These are phyloP conservation scores for Panagrolaimus sp. DNA, from an alignment of 1,140 invertebrate species.

Conservation along the genomic window DNA sequence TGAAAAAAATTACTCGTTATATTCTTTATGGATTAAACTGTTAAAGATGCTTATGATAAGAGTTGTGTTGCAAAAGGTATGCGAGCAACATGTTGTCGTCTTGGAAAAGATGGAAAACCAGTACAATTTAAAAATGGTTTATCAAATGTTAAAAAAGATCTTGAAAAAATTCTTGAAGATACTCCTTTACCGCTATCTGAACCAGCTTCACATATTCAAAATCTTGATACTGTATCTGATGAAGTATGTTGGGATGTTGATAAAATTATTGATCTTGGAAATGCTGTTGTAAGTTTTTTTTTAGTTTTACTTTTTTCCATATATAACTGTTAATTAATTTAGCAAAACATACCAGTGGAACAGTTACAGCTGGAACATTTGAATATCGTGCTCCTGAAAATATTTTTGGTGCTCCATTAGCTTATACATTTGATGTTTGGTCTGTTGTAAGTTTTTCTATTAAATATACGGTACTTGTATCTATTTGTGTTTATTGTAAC, in stretches of 20 bases:
- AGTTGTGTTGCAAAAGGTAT: background rate
- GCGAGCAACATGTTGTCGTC: background rate
- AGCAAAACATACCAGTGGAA: background rate
- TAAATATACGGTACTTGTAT: background rate
- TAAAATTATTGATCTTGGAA: background rate
- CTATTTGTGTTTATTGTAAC: background rate
- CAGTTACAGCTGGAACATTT: background rate
- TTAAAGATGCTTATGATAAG: background rate
- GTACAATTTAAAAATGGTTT: background rate
- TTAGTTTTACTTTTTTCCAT: background rate
- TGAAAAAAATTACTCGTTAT: background rate
- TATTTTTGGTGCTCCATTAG: background rate
- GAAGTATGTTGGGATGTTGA: background rate
- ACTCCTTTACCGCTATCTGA: background rate
- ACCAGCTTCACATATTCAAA: background rate
- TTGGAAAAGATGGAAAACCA: background rate
- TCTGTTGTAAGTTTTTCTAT: background rate
- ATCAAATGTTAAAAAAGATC: background rate
- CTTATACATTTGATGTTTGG: constrained; percentile 3
- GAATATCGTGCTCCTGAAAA: constrained; percentile 1
- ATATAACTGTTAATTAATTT: background rate
- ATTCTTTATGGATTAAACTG: background rate
- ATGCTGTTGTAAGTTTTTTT: background rate
- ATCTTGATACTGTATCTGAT: background rate
- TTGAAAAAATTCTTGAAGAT: background rate